phyloP scores from a whole-genome alignment of 2,888 invertebrate species.

The Gasteruption jaculator region DNA sequence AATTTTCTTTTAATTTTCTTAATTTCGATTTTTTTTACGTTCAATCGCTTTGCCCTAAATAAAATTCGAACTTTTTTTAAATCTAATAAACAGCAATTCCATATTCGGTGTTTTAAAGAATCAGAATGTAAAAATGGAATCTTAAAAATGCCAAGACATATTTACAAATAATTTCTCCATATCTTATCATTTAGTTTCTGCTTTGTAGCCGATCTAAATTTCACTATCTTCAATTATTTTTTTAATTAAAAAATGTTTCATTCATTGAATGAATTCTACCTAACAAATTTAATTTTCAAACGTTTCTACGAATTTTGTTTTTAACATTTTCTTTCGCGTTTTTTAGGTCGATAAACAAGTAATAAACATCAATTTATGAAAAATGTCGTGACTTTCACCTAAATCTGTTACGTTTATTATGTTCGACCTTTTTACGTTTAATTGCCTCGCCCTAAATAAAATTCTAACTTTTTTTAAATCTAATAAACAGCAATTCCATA shows the following conservation, averaged over 20 bases:
- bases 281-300: background rate
- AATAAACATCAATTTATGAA: no score
- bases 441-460: background rate
- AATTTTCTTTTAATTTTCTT: constrained; percentile 5
- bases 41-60: background rate
- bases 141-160: no score
- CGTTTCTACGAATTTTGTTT: no score
- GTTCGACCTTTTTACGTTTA: background rate
- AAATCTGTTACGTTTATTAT: background rate
- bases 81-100: background rate
- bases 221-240: background rate
- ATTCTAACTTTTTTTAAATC: constrained; percentile 2
- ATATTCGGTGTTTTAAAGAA: no score
- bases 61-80: background rate
- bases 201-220: no score
- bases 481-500: background rate
- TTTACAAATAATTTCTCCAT: no score
- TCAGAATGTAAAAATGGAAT: no score
- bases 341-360: no score
- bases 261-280: background rate
- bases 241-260: background rate
- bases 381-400: no score
- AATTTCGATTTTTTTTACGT: background rate
- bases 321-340: no score
- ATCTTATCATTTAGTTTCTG: no score